A percentile compares a stretch with the other conserved stretches of the same genome.
These are phyloP conservation scores for Ganaspis brasiliensis DNA, from an alignment of 2,888 invertebrate genomes.

Conservation along the genomic window DNA sequence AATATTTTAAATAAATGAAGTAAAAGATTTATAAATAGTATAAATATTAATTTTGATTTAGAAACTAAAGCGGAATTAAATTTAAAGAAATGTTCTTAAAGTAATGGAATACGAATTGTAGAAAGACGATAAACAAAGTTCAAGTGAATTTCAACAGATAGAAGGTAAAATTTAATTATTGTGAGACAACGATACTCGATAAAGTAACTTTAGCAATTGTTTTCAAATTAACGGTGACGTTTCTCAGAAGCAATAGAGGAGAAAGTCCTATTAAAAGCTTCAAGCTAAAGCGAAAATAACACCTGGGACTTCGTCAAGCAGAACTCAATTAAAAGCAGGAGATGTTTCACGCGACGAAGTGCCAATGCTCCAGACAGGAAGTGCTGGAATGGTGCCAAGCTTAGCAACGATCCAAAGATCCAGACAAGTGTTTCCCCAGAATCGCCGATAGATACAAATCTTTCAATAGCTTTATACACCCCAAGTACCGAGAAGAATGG, in stretches of 20 bases:
- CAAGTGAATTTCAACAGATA: no score
- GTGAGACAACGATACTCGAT: slow-evolving; percentile 25
- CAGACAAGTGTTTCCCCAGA: slow-evolving; percentile 29
- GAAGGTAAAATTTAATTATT: slow-evolving; percentile 15
- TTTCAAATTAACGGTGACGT: slow-evolving; percentile 24
- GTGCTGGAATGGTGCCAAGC: slow-evolving; percentile 71
- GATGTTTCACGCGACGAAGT: slow-evolving; percentile 68
- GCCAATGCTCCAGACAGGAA: slow-evolving; percentile 69
- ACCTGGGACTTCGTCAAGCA: slow-evolving; percentile 23
- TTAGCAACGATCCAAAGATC: slow-evolving; percentile 28
- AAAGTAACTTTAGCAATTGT: slow-evolving; percentile 28
- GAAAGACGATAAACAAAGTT: no score
- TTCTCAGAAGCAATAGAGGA: slow-evolving; percentile 22
- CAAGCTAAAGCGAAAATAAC: slow-evolving; percentile 30
- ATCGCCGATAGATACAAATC: slow-evolving; percentile 14
- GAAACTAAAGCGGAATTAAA: no score
- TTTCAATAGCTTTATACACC: slow-evolving; percentile 2
- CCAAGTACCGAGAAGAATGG: not conserved
- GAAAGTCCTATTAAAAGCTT: slow-evolving; percentile 35
- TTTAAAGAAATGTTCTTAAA: no score
- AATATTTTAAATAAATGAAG: no score
- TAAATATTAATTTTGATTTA: no score
- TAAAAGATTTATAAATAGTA: no score
- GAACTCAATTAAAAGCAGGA: slow-evolving; percentile 44
- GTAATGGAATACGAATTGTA: no score